Evolutionary conservation across 64 coral and sea anemone species (phyloP).

Genomic region (Exaiptasia diaphana): DNA sequence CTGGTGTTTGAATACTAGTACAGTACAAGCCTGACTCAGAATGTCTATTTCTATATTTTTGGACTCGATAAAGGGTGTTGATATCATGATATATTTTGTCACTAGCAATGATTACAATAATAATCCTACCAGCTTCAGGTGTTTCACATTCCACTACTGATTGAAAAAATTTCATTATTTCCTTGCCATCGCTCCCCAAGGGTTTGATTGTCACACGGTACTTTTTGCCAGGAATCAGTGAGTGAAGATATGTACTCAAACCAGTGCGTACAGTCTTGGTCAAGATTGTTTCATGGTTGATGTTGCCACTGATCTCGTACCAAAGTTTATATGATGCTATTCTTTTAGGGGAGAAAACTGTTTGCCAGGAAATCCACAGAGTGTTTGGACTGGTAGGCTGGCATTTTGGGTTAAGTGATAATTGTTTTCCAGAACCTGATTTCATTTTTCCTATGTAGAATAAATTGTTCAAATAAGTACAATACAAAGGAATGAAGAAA

Average conservation of each 20-base stretch:
- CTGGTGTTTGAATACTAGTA: background rate
- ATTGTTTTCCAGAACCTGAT: no score
- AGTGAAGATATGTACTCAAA: background rate
- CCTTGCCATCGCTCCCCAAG: background rate
- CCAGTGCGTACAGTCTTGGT: background rate
- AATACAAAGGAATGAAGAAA: no score
- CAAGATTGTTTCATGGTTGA: background rate
- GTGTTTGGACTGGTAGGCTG: constrained; percentile 15
- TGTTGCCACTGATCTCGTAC: background rate
- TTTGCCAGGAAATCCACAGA: constrained; percentile 32
- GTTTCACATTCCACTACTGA: background rate
- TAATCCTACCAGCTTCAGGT: background rate
- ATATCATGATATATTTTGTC: background rate
- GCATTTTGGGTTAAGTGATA: background rate
- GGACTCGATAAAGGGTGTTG: no score
- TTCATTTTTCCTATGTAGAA: no score
- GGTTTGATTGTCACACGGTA: constrained; percentile 21
- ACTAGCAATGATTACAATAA: background rate
- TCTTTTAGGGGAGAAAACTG: background rate
- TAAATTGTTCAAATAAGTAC: no score
- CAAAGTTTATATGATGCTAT: constrained; percentile 26
- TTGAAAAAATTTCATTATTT: background rate
- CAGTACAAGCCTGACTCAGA: no score
- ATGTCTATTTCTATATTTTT: no score
- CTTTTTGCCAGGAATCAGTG: background rate